These are phyloP conservation scores for Coryphaenoides rupestris DNA, from an alignment of 2,113 vertebrate genomes.

Conservation along the genomic window DNA sequence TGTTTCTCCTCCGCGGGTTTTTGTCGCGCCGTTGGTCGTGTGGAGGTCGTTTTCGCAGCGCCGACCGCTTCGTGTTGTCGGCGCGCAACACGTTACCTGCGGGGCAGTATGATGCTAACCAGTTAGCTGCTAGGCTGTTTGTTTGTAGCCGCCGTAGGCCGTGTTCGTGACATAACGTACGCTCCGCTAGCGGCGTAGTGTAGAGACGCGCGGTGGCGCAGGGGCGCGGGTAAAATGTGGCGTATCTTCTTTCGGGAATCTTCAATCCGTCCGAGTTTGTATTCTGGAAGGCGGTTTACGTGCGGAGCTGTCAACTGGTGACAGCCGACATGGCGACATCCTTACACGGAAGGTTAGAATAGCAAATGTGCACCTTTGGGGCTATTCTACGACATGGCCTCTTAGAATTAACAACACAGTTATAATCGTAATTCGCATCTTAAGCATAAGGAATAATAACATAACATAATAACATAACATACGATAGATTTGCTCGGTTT, in stretches of 20 bases:
- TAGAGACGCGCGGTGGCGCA: constrained; percentile 46
- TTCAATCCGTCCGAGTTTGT: constrained; percentile 27
- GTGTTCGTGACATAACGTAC: constrained; percentile 70
- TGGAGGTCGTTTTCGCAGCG: constrained; percentile 3
- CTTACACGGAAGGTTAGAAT: constrained; percentile 37
- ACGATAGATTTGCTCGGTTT: no score
- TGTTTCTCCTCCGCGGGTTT: neutral
- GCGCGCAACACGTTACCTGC: constrained; percentile 47
- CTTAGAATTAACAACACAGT: no score
- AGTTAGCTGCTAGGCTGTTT: constrained; percentile 66
- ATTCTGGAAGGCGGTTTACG: constrained; percentile 56
- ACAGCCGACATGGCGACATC: constrained; percentile 35
- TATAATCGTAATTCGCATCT: no score
- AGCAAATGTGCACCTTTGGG: neutral
- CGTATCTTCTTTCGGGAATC: constrained; percentile 56
- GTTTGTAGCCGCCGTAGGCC: constrained; percentile 71
- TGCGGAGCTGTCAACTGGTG: constrained; percentile 52
- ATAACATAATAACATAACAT: no score
- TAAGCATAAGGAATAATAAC: no score
- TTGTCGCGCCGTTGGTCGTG: neutral
- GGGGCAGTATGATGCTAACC: constrained; percentile 44
- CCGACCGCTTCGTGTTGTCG: constrained; percentile 36
- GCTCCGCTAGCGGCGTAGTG: constrained; percentile 45
- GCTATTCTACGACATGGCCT: no score
- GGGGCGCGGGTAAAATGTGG: constrained; percentile 27